Percentiles rank a stretch among this genome's conserved stretches.
phyloP scores from a whole-genome alignment of 2,113 vertebrate species.

The Plestiodon gilberti region DNA sequence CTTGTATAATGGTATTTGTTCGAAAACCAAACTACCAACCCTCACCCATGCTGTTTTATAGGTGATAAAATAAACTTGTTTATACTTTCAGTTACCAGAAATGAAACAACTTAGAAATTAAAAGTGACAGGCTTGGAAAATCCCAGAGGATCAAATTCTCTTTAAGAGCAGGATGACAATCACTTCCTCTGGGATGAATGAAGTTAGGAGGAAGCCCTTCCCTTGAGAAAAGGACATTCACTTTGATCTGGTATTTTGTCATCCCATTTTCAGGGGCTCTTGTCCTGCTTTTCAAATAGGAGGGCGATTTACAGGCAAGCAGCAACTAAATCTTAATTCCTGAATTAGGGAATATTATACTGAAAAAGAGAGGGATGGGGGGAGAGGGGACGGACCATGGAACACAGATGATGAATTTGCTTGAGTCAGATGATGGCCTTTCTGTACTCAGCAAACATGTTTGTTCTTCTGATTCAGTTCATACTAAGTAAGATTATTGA shows the following conservation, averaged over 20 bases:
- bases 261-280: too few relatives aligned
- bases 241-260: neutral
- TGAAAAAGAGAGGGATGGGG: neutral
- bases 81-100: neutral
- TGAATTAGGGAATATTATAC: neutral
- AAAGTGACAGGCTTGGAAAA: neutral
- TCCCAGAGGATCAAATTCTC: neutral
- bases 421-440: neutral
- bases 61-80: too few relatives aligned
- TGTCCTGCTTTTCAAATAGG: neutral
- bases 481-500: conserved; percentile 7
- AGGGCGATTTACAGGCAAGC: neutral
- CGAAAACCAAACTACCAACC: neutral
- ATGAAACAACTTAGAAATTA: neutral
- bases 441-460: neutral
- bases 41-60: neutral
- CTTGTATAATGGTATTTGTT: neutral
- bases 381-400: neutral
- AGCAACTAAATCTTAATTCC: neutral
- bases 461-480: conserved; percentile 14
- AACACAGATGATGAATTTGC: neutral
- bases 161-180: neutral
- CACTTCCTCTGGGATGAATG: neutral
- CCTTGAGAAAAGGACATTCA: neutral
- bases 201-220: neutral